Conservation (phyloP, 1,140 invertebrate species). For the Yoshiicerus persimilis region DNA sequence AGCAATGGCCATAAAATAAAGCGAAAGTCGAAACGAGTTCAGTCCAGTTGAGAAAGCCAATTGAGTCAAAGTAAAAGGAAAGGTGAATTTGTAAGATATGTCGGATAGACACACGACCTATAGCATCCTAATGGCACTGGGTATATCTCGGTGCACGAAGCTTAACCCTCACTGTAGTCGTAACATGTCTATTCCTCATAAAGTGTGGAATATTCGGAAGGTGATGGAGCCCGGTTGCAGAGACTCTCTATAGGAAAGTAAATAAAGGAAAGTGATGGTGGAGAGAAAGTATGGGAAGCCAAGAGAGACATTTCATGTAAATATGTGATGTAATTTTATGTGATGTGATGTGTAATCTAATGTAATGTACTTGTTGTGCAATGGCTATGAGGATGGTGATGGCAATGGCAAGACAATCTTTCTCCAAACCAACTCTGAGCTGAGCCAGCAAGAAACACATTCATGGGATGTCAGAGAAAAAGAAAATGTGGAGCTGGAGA, state of each 20-base stretch:
- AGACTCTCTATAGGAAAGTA: background rate
- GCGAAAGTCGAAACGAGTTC: background rate
- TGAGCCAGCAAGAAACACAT: background rate
- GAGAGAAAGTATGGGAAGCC: background rate
- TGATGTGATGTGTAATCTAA: background rate
- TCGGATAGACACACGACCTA: too few relatives aligned
- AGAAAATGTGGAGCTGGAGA: background rate
- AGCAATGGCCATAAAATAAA: constrained; percentile 7
- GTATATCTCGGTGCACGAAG: background rate
- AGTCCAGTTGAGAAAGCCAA: background rate
- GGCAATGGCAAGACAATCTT: background rate
- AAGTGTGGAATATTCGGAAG: background rate
- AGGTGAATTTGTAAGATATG: background rate
- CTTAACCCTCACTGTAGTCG: too few relatives aligned
- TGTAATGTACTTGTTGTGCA: background rate
- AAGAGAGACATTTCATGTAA: background rate
- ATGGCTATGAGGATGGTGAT: background rate
- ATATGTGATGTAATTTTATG: constrained; percentile 14
- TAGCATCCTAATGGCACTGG: background rate
- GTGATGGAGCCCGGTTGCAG: background rate
- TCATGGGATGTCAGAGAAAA: background rate
- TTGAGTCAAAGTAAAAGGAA: background rate
- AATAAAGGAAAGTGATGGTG: background rate
- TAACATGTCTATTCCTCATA: too few relatives aligned
- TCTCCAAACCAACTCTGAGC: background rate